Base-by-base conservation (phyloP, 2,888 invertebrate species). In the Drosophila setosimentum region DNA sequence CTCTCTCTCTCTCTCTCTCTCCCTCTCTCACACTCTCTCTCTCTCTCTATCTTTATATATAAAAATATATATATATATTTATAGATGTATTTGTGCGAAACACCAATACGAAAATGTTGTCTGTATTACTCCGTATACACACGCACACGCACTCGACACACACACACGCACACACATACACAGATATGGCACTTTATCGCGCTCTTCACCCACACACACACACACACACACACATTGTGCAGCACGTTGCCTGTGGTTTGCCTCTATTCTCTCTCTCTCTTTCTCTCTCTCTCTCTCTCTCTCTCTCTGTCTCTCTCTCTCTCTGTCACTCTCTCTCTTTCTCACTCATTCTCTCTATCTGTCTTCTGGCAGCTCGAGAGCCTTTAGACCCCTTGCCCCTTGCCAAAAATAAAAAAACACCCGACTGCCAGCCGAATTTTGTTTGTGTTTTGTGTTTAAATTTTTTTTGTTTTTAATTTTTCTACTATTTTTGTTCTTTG, bases 181-280 rank as follows among this genome's bases (percentile, higher is more conserved):
- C 54, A 59, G 40, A 48, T 45, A 49, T 60, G 59, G 74, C 59
- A 65, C 57, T 27, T 57, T 61, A 50, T 55, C 71, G 59, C 71
- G 59, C 40, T 59, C 58, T 45, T 35, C 61, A 54, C 60, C n/a
- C 64, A 65, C 60, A 40, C 55, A 60, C 45, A 54, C 42, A 55
- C 37, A 50, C 42, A 57, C 57, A 61, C 40, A 59, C 40, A 59
- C 48, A 60, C 57, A 60, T 49, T 66, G 33, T 60, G 61, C 57
- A 75, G 74, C 78, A 78, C 77, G 59, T 79, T 74, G 83, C 72
- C 84, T 71, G 78, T 66, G 75, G 65, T 66, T 68, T 82, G 74
- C 49, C 71, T 59, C 59, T 59, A 53, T 63, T 63, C 57, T 53
- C 55, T 68, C 54, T 48, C 48, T 58, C 50, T 37, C 48, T 55